phyloP scores from a whole-genome alignment of 1,140 invertebrate genomes.

The Forficula auricularia region DNA sequence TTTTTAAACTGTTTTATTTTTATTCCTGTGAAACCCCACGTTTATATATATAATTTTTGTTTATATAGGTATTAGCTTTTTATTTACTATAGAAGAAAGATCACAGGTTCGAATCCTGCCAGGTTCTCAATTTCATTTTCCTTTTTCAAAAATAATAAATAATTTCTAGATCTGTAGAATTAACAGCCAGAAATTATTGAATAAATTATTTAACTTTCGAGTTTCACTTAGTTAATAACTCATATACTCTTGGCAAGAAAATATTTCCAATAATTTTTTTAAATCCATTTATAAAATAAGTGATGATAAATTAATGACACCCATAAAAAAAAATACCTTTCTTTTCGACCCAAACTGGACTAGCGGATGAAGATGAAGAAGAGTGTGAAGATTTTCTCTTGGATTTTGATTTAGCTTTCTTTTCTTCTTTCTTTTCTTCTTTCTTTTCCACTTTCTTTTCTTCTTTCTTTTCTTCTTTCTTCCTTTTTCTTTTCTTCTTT shows the following conservation, averaged over 20 bases:
- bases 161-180: slow-evolving; percentile 20
- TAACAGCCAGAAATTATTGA: slow-evolving; percentile 1
- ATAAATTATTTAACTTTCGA: neutral
- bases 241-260: neutral
- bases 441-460: too few relatives aligned
- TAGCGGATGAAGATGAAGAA: slow-evolving; percentile 19
- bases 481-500: slow-evolving; percentile 26
- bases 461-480: slow-evolving; percentile 27
- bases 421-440: slow-evolving; percentile 25
- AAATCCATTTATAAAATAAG: slow-evolving; percentile 5
- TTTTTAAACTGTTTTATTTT: too few relatives aligned
- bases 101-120: too few relatives aligned
- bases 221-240: neutral
- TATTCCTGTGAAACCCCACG: too few relatives aligned
- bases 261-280: slow-evolving; percentile 1
- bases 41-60: too few relatives aligned
- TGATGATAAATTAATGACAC: neutral
- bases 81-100: too few relatives aligned
- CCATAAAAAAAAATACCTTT: slow-evolving; percentile 28
- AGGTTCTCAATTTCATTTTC: too few relatives aligned
- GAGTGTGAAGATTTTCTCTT: slow-evolving; percentile 20
- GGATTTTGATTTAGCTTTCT: slow-evolving; percentile 24
- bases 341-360: slow-evolving; percentile 54
- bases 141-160: too few relatives aligned
- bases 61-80: too few relatives aligned